Base-by-base conservation (phyloP, 2,888 invertebrate genomes). In the Dendrolimus houi region DNA sequence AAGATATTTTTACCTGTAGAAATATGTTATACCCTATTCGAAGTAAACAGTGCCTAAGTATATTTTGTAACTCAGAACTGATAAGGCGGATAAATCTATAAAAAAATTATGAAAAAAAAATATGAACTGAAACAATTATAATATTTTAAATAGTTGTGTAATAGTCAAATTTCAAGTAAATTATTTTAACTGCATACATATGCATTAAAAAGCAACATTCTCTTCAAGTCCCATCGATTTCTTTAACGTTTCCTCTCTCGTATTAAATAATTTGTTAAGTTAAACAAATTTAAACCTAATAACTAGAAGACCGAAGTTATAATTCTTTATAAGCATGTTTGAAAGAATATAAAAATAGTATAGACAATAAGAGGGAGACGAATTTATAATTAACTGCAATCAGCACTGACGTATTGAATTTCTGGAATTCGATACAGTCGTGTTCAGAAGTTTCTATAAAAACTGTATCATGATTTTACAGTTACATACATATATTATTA, bases 381-480 rank as follows among this genome's bases (percentile, higher is more conserved):
- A 75, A 83, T 87, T 86, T 89, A 90, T 89, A 90, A 90, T 90
- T 89, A 89, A 89, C 89, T 89, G 89, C 87, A 88, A 90, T 90
- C 89, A 89, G 88, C 87, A 85, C 88, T 87, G 85, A 85, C 85
- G 85, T 85, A 90, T 89, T 86, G 87, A 86, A 89, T 89, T 89
- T 88, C 89, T 73, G 76, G 81, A 76, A 85, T 84, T 79, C 65
- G 62, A 83, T 80, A 87, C 83, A 77, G 66, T 81, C 67, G 65
- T 54, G 64, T 52, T 58, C 64, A 70, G 60, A 80, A 57, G 2
- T 53, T 47, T 8, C 47, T 10, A 47, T n/a, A n/a, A n/a, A n/a
- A n/a, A n/a, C n/a, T n/a, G n/a, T n/a, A n/a, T n/a, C n/a, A n/a
- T n/a, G n/a, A n/a, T n/a, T n/a, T n/a, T n/a, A n/a, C n/a, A n/a